A percentile compares a stretch with the other conserved stretches of the same genome.
Evolutionary conservation across 2,113 vertebrate species (phyloP).

Genomic region (Carlito syrichta): DNA sequence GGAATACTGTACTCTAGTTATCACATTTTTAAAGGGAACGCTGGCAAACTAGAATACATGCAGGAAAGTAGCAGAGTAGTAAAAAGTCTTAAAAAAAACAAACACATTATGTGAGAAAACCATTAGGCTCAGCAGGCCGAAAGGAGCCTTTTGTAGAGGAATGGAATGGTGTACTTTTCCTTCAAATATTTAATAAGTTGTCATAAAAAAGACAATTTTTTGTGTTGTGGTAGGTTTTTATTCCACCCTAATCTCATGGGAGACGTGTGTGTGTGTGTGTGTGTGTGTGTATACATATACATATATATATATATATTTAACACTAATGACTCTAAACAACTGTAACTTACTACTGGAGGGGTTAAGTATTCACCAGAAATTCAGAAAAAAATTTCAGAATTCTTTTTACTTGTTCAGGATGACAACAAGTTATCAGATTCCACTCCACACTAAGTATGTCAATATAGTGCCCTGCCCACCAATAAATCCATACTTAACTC

Average conservation of each 20-base stretch:
- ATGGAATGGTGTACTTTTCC: not conserved
- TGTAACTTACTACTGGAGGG: not conserved
- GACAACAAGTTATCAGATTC: not conserved
- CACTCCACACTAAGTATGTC: not conserved
- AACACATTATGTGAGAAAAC: not conserved
- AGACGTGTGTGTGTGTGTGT: too few species aligned
- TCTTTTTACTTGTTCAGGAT: not conserved
- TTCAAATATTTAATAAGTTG: conserved; percentile 30
- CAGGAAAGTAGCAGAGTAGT: not conserved
- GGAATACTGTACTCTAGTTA: not conserved
- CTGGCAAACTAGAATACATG: not conserved
- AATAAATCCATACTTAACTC: conserved; percentile 36
- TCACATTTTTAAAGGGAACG: not conserved
- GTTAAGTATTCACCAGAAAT: not conserved
- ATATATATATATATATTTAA: too few species aligned
- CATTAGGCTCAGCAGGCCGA: not conserved
- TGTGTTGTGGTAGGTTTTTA: conserved; percentile 13
- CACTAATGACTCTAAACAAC: not conserved
- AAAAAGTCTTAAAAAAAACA: not conserved
- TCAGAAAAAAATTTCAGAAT: not conserved
- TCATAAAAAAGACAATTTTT: not conserved
- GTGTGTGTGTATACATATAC: too few species aligned
- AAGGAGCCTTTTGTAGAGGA: not conserved
- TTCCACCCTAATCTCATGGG: not conserved
- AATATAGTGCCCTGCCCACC: not conserved